A percentile compares a stretch with the other conserved stretches of the same genome.
phyloP scores from a whole-genome alignment of 2,113 vertebrate genomes.

The Cichladusa arquata region DNA sequence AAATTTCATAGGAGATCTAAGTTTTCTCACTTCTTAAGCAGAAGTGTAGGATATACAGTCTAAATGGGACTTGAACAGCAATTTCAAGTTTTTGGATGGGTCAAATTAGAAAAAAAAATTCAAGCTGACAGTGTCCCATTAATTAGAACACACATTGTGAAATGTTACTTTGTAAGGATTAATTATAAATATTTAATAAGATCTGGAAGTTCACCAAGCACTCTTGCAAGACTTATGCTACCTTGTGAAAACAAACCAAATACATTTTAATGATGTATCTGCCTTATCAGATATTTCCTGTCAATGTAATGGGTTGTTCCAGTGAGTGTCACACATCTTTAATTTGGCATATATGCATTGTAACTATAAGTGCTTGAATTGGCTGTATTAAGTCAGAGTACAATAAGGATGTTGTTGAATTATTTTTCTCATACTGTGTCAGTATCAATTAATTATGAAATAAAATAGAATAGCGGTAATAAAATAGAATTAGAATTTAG shows the following conservation, averaged over 20 bases:
- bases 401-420: neutral
- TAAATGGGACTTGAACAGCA: neutral
- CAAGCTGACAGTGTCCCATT: conserved; percentile 59
- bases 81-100: neutral
- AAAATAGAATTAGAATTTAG: neutral
- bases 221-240: conserved; percentile 32
- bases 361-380: neutral
- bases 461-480: neutral
- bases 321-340: neutral
- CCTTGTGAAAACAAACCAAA: conserved; percentile 58
- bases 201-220: conserved; percentile 58
- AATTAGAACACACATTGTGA: conserved; percentile 65
- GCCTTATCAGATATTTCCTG: conserved; percentile 29
- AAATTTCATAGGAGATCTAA: neutral
- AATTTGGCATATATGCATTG: neutral
- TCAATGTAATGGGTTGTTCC: conserved; percentile 5
- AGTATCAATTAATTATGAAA: neutral
- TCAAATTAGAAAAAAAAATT: conserved; percentile 33
- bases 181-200: conserved; percentile 71
- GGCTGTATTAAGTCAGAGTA: neutral
- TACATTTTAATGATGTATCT: conserved; percentile 34
- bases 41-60: neutral
- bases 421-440: neutral
- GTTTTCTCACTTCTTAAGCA: neutral
- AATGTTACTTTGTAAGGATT: conserved; percentile 60